Base-by-base conservation (phyloP, 2,888 invertebrate species). In the Sphaeridia pumilis region DNA sequence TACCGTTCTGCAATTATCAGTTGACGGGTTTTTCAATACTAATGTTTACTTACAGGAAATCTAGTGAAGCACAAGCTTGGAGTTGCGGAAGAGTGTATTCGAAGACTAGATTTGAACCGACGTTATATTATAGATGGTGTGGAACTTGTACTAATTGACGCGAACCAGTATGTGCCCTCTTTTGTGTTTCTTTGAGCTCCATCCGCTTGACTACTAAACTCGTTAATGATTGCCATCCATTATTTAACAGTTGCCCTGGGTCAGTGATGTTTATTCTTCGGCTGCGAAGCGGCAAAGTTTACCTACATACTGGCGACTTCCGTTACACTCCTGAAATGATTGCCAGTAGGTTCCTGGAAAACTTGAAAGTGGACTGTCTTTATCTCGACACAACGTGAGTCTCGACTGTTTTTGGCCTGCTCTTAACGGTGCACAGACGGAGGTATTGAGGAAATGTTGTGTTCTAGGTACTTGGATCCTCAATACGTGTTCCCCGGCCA, bases 241-340 rank as follows among this genome's bases (percentile, higher is more conserved):
- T n/a, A n/a, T n/a, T n/a, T n/a, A n/a, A n/a, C n/a, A 83, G 83
- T 65, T 86, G 85, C 68, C 85, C 85, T 0, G 86, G 86, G 14
- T 79, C 85, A 0, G 70, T 84, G 10, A 79, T 86, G 78, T 72
- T 85, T 54, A 69, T 83, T 7, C 84, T 85, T 67, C 77, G 78
- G 41, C 68, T 82, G 20, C 70, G 73, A 3, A 76, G 74, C 60
- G 82, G 82, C 0, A 75, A 74, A 61, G 77, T 76, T 3, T 70
- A 80, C 55, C 70, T 86, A 0, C 86, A 86, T 67, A 83, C 83
- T 0, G 86, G 86, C 0, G 86, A 86, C 70, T 85, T 86, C 70
- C 71, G 86, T 54, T 84, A 83, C 0, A 73, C 75, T 36, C 72
- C 76, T 0, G 65, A 70, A 3, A 84, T 86, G 84, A 81, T 83